Evolutionary conservation across 1,140 invertebrate genomes (phyloP), one percentile per base, ranked within the genome.

Genomic region (Sesamia nonagrioides): DNA sequence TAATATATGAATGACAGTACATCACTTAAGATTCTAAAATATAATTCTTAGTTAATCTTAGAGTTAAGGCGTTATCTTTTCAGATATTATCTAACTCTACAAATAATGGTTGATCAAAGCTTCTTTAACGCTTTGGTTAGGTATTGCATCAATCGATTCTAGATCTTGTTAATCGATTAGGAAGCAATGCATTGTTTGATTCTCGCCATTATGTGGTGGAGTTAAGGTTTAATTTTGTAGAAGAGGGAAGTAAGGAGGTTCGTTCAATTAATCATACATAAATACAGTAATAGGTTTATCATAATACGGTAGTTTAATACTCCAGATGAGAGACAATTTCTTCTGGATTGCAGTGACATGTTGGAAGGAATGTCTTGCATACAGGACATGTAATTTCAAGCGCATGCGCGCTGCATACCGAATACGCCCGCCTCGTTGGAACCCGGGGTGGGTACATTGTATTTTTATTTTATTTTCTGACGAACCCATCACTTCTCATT

Each of bases 401-500:
- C 78, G 84, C 77, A 88, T 85, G 92, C 91, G 88, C 80, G 81
- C 86, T 84, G 93, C 93, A 94, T 94, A 93, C 87, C 73, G 74
- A 87, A 92, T 92, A 87, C 80, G 77, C 54, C 75, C 69, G 79
- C 68, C 82, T 86, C 81, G 82, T 84, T 81, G 84, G 85, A 88
- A 88, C 85, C 86, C 87, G 61, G 85, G 85, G 90, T 86, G 84
- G 90, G 85, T 86, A 84, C 88, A 92, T 91, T 94, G 92, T 93
- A 86, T 93, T 92, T 94, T 92, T 92, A 85, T 88, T 90, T 86
- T 87, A 93, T 94, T 95, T 95, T 95, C 93, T 91, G 92, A 93
- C 85, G 92, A 95, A 95, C 93, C 91, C 93, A 95, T 95, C 92
- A 95, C 89, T 95, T 95, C 93, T 95, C 92, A 95, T 95, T 95